Conservation (phyloP, 2,113 vertebrate genomes). For the Noctilio leporinus region DNA sequence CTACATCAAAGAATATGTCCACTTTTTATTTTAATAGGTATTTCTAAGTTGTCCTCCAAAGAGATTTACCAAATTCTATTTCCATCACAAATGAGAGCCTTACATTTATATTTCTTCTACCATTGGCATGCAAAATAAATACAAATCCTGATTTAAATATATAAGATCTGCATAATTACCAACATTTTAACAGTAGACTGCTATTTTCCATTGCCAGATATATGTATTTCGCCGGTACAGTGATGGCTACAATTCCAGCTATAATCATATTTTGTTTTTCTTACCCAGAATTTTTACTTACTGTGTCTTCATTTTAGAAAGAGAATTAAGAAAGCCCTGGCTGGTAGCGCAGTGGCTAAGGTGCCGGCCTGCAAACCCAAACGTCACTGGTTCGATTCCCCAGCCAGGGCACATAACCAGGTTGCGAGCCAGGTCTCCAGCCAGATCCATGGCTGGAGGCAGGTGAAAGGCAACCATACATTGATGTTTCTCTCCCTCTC, state of each 20-base stretch:
- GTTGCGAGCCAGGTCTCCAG: no score
- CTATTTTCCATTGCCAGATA: background rate
- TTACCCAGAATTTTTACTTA: background rate
- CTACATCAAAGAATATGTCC: background rate
- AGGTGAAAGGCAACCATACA: no score
- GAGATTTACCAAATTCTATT: background rate
- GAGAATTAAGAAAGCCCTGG: background rate
- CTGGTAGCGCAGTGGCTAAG: no score
- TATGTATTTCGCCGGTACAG: background rate
- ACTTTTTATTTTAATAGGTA: background rate
- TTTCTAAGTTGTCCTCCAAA: background rate
- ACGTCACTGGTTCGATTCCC: no score
- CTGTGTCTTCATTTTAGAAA: conserved; percentile 1
- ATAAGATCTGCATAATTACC: background rate
- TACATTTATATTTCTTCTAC: background rate
- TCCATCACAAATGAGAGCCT: background rate
- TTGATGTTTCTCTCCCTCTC: no score
- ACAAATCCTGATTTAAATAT: conserved; percentile 9
- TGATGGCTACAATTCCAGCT: background rate
- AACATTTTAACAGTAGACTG: background rate
- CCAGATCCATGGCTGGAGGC: no score
- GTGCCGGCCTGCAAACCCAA: no score
- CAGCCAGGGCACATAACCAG: no score
- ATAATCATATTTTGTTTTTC: conserved; percentile 3
- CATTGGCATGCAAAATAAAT: background rate